Base-by-base conservation (phyloP, 2,888 invertebrate species). In the Nysson spinosus region DNA sequence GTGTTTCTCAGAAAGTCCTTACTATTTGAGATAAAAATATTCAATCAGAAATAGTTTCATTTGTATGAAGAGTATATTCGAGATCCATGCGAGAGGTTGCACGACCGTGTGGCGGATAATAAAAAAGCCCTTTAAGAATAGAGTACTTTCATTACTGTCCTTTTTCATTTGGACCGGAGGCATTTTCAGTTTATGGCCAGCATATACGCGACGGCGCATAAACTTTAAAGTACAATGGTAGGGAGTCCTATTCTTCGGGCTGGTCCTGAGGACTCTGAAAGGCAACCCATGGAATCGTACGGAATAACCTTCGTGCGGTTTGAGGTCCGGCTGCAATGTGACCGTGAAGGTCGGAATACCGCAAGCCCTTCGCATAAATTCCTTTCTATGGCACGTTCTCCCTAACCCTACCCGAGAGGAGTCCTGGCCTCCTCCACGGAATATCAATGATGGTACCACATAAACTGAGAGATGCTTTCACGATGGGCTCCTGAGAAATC, bases 361-460 rank as follows among this genome's bases (percentile, higher is more conserved):
- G 73, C 66, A 73, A 69, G 65, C 70, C 69, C 73, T 69, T 69
- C 62, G 65, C 71, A 71, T 64, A 69, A 73, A 73, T 72, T 69
- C 69, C 71, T 56, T 66, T 63, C 68, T 69, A 73, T 52, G 60
- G 42, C 58, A 62, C 57, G 64, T 67, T 56, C 67, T 42, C 43
- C 52, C 60, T 62, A 62, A 64, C 66, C 60, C 47, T 26, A 34
- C 39, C 46, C 58, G 43, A 43, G 49, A 67, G 43, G 49, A 52
- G 42, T 60, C 57, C 47, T 57, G 56, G n/a, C n/a, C 55, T 60
- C 32, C 60, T 39, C 55, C 57, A 61, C 54, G 44, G 61, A 69
- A 71, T 71, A 66, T 71, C 65, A 69, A 65, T 66, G 61, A 64
- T 57, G 69, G 60, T 52, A 52, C 54, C 49, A 54, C 66, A 64